Base-by-base conservation (phyloP, 2,888 invertebrate genomes). In the Epinotia nisella region DNA sequence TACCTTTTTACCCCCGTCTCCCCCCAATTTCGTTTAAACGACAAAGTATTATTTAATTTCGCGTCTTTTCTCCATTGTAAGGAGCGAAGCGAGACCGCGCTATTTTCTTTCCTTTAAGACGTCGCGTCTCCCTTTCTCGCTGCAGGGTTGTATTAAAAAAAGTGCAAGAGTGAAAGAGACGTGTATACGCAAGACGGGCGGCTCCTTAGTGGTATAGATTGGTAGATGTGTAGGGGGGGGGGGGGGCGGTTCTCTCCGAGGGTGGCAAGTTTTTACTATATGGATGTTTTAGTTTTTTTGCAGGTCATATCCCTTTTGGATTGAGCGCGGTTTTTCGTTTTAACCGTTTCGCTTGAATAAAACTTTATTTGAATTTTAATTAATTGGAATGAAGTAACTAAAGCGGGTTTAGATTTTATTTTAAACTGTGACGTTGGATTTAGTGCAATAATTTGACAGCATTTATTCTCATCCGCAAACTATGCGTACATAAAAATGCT, bases 11-110 rank as follows among this genome's bases (percentile, higher is more conserved):
- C 90, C 91, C 89, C 88, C 85, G 83, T 82, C 86, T 87, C 87
- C 87, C 84, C 86, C 89, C 89, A 84, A 82, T 87, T 90, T 90
- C 90, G 90, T 92, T 90, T 87, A 88, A 91, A 91, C 91, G 93
- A 93, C 93, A 92, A 93, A 93, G 93, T 93, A 93, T 92, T 93
- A 92, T 93, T 93, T 92, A 92, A 93, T 93, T 92, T 92, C 88
- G 81, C 91, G 91, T 92, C 92, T 92, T 92, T 93, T 92, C 91
- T 86, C 91, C 87, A 90, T 93, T 93, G 93, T 93, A 89, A 90
- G 89, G 89, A 85, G 87, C 78, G 80, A 87, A 87, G 87, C 77
- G 88, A 87, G 86, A 86, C 80, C 80, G 83, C 82, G 78, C 81
- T 77, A 78, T 84, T 84, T 81, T 81, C 83, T 80, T 85, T 88